A percentile compares a stretch with the other conserved stretches of the same genome.
Evolutionary conservation across 2,888 invertebrate species (phyloP).

Genomic region (Thalpophila matura): DNA sequence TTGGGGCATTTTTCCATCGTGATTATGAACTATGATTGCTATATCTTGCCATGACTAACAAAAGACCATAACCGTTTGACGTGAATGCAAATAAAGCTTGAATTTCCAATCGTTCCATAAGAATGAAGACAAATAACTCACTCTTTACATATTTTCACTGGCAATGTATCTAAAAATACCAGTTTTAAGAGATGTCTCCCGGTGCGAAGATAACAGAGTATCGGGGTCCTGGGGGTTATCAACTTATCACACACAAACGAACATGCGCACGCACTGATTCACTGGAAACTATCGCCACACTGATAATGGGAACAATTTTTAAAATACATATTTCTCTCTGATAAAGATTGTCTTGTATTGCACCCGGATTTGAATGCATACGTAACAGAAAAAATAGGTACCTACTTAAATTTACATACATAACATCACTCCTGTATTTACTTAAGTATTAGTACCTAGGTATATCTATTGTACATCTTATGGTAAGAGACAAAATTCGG

Average conservation of each 20-base stretch:
- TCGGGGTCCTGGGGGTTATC: conserved; percentile 52
- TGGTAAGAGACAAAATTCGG: no score
- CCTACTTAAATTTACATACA: no score
- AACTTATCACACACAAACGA: conserved; percentile 56
- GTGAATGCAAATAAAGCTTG: no score
- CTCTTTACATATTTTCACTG: conserved; percentile 1
- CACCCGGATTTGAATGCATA: conserved; percentile 31
- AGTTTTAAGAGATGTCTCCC: conserved; percentile 50
- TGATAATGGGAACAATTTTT: conserved; percentile 52
- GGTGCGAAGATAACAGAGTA: conserved; percentile 52
- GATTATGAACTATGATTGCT: no score
- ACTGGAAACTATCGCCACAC: conserved; percentile 38
- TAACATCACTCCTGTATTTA: no score
- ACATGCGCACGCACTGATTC: conserved; percentile 58
- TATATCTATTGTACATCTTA: no score
- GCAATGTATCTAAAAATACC: conserved; percentile 58
- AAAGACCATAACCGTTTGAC: neutral
- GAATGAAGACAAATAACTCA: conserved; percentile 8
- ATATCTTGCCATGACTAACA: neutral
- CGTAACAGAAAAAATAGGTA: neutral
- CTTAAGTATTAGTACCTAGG: no score
- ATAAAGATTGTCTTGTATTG: conserved; percentile 41
- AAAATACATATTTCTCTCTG: conserved; percentile 41
- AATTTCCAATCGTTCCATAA: neutral
- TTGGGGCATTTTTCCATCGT: no score